phyloP scores from a whole-genome alignment of 2,888 invertebrate species.

The Abrostola triplasia region DNA sequence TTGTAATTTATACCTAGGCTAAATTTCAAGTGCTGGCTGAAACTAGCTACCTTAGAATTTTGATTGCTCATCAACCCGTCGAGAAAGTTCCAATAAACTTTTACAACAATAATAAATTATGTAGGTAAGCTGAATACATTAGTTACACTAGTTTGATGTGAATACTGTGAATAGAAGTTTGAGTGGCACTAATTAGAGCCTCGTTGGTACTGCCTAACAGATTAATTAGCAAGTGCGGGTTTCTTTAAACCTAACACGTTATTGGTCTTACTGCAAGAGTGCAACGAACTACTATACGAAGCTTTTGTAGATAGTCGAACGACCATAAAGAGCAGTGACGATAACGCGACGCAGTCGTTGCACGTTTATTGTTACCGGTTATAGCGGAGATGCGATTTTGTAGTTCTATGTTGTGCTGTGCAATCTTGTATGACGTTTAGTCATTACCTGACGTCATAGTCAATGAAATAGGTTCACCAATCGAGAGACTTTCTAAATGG shows the following conservation, averaged over 20 bases:
- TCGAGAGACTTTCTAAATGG: no score
- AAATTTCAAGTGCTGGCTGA: constrained; percentile 20
- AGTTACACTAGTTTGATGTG: constrained; percentile 16
- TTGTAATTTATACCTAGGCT: constrained; percentile 25
- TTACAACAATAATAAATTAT: constrained; percentile 43
- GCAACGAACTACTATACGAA: background rate
- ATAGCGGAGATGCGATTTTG: constrained; percentile 17
- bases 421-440: constrained; percentile 6
- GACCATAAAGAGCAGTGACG: constrained; percentile 15
- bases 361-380: constrained; percentile 15
- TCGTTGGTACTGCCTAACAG: constrained; percentile 11
- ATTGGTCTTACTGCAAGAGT: no score
- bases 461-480: no score
- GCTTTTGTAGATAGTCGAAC: constrained; percentile 14
- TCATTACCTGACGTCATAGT: background rate
- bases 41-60: constrained; percentile 29
- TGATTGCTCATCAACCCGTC: constrained; percentile 35
- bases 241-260: no score
- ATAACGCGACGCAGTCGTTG: constrained; percentile 25
- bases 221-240: constrained; percentile 43
- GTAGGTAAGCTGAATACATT: constrained; percentile 38
- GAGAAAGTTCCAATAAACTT: constrained; percentile 43
- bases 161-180: constrained; percentile 8
- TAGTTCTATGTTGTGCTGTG: background rate
- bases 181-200: constrained; percentile 18